Evolutionary conservation across 2,113 vertebrate genomes (phyloP), one percentile per base, ranked within the genome.

Genomic region (Capricornis sumatraensis): DNA sequence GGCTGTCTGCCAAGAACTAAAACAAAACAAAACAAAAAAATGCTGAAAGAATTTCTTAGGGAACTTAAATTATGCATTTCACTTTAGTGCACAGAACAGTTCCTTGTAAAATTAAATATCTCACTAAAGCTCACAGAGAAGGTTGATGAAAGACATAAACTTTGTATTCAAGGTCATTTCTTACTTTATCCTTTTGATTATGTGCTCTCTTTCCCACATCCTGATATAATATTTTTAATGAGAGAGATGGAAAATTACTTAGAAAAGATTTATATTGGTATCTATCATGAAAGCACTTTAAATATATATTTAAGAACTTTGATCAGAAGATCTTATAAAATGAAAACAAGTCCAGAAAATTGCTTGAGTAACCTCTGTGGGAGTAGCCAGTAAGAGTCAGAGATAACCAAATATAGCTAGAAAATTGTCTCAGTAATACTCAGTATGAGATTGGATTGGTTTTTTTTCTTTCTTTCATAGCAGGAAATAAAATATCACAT

Each of bases 61-160:
- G n/a, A 92, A 81, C 36, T 92, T 85, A 92, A 97, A 94, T 97
- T 97, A 97, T 78, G 60, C 62, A 96, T 98, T 95, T 36, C 25
- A 92, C 47, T 96, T 87, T 47, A 89, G 33, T 81, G 27, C 92
- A 89, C 43, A 89, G 87, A 96, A 64, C 7, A 82, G n/a, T 79
- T 74, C 19, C 64, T 87, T 84, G 1, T 50, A 87, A 94, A 97
- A 92, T 94, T 94, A 89, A 97, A 92, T 83, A 50, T 62, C 84
- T 97, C 92, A 40, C 52, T 40, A 64, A 87, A 87, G 89, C 83
- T 64, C 89, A 89, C 21, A 71, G 62, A 19, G 25, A 53, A 89
- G 50, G 40, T 55, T 86, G 45, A 89, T 93, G 71, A 95, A 96
- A 45, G 6, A 71, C 40, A 45, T 52, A 85, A 60, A 94, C 43